A percentile compares a stretch with the other conserved stretches of the same genome.
Evolutionary conservation across 2,113 vertebrate species (phyloP).

Genomic region (Spilogale gracilis): DNA sequence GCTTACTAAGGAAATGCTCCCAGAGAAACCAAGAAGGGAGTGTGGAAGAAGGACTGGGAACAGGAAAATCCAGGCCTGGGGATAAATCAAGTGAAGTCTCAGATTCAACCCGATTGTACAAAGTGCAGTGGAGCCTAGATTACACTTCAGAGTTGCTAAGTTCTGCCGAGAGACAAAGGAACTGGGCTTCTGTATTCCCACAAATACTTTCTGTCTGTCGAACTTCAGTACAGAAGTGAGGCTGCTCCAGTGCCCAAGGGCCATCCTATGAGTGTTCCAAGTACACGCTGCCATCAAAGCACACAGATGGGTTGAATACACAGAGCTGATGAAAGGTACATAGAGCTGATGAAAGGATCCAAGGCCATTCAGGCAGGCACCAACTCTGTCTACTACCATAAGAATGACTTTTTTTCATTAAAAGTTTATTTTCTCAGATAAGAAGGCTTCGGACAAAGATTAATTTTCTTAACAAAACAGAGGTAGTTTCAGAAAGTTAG

Average conservation of each 20-base stretch:
- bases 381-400: not conserved
- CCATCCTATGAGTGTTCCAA: not conserved
- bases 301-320: not conserved
- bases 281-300: not conserved
- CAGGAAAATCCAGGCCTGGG: not conserved
- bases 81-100: not conserved
- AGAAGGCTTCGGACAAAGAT: not conserved
- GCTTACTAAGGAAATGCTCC: not conserved
- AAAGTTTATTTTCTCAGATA: conserved; percentile 30
- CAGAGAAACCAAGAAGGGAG: not conserved
- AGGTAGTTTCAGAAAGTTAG: not conserved
- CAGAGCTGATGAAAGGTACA: not conserved
- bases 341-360: not conserved
- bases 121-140: not conserved
- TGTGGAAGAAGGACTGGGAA: not conserved
- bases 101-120: not conserved
- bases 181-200: not conserved
- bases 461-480: not conserved
- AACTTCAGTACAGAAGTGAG: not conserved
- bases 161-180: not conserved
- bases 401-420: not conserved
- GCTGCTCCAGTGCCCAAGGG: not conserved
- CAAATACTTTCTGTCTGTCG: not conserved
- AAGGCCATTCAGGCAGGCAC: too few species aligned
- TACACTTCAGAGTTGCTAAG: not conserved